phyloP scores from a whole-genome alignment of 64 coral and sea anemone genomes.

The Actinia equina region DNA sequence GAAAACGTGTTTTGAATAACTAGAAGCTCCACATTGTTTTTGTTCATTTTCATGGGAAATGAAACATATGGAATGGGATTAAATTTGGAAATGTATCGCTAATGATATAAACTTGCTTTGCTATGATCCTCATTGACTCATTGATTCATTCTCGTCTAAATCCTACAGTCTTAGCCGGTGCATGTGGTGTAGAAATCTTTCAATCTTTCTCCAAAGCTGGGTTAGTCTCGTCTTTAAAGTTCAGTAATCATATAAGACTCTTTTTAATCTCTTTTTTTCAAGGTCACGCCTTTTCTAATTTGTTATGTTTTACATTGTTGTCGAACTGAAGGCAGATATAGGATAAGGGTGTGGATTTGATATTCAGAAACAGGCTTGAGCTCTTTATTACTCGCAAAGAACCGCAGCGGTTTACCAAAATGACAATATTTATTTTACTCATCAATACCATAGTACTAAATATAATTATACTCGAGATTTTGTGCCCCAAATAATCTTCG shows the following conservation, averaged over 20 bases:
- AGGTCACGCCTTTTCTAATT: neutral
- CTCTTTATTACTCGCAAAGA: too few species aligned
- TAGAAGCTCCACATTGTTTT: neutral
- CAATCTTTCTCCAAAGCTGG: neutral
- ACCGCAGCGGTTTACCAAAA: too few species aligned
- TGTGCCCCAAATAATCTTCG: too few species aligned
- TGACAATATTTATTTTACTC: too few species aligned
- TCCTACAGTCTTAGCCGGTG: neutral
- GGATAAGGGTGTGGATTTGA: too few species aligned
- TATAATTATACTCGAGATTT: too few species aligned
- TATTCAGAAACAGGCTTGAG: too few species aligned
- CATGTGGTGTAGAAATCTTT: neutral
- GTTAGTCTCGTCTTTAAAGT: neutral
- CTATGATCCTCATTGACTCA: neutral
- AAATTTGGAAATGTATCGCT: neutral
- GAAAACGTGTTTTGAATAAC: neutral
- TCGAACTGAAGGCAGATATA: too few species aligned
- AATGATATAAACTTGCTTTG: neutral
- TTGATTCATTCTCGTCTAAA: neutral
- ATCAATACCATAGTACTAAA: too few species aligned
- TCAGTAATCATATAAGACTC: neutral
- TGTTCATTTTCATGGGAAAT: constrained; percentile 1
- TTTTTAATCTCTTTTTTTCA: neutral
- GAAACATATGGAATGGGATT: neutral
- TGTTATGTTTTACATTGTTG: neutral